A percentile compares a stretch with the other conserved stretches of the same genome.
Conservation (phyloP, 2,113 vertebrate species). For the Brienomyrus longianalis region DNA sequence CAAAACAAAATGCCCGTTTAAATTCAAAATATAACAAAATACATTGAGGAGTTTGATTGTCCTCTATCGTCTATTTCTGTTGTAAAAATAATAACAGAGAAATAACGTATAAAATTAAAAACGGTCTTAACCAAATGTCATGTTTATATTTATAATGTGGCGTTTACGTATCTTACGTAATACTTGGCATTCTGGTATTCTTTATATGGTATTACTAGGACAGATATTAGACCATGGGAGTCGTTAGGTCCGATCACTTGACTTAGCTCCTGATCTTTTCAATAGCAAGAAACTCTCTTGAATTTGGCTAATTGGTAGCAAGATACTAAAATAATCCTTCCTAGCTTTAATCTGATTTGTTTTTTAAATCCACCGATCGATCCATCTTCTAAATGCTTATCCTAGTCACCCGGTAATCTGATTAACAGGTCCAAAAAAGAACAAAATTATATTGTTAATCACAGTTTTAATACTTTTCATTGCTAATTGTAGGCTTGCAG, state of each 20-base stretch:
- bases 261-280: too few relatives aligned
- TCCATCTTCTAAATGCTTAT: neutral
- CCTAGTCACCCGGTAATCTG: neutral
- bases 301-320: neutral
- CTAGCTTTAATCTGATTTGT: neutral
- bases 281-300: too few relatives aligned
- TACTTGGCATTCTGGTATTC: neutral
- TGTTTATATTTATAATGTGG: neutral
- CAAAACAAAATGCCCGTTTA: neutral
- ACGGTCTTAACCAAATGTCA: neutral
- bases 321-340: neutral
- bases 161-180: neutral
- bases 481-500: neutral
- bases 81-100: neutral
- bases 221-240: neutral
- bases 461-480: neutral
- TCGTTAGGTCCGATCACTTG: too few relatives aligned
- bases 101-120: neutral
- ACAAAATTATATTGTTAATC: neutral
- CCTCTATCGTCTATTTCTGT: neutral
- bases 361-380: neutral
- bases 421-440: neutral
- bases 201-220: neutral
- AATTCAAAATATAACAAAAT: neutral
- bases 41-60: neutral